These are phyloP conservation scores for Vidua macroura DNA, from an alignment of 2,113 vertebrate genomes.

Conservation along the genomic window DNA sequence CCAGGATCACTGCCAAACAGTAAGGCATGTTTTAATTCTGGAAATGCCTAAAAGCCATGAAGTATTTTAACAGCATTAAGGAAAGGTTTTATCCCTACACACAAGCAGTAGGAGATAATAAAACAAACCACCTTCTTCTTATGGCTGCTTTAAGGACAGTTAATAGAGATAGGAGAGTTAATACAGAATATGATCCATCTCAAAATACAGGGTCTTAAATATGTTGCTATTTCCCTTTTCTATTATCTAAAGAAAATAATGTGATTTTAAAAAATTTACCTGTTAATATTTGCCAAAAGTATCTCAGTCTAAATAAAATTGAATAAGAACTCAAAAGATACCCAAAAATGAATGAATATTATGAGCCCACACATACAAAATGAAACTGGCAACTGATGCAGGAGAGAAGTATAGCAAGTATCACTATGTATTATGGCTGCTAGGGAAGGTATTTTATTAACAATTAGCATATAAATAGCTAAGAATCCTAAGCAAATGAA, in stretches of 20 bases:
- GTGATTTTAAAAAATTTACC: fast-evolving
- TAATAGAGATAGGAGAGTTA: neutral
- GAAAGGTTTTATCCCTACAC: neutral
- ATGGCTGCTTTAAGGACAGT: neutral
- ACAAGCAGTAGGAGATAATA: neutral
- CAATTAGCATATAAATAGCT: neutral
- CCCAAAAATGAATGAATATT: neutral
- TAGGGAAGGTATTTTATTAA: neutral
- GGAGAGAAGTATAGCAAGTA: neutral
- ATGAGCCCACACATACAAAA: neutral
- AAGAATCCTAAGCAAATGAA: neutral
- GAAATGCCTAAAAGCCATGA: neutral
- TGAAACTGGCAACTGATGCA: neutral
- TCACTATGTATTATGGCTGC: neutral
- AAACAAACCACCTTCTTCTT: neutral
- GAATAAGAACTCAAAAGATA: neutral
- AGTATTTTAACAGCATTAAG: neutral
- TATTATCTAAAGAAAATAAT: neutral
- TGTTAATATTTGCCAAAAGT: neutral
- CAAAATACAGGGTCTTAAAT: neutral
- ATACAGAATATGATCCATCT: neutral
- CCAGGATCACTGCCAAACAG: neutral
- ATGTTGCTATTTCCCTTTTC: neutral
- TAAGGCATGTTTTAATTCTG: neutral
- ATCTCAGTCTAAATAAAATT: neutral